A percentile compares a stretch with the other conserved stretches of the same genome.
Evolutionary conservation across 1,140 invertebrate species (phyloP).

Genomic region (Apis dorsata): DNA sequence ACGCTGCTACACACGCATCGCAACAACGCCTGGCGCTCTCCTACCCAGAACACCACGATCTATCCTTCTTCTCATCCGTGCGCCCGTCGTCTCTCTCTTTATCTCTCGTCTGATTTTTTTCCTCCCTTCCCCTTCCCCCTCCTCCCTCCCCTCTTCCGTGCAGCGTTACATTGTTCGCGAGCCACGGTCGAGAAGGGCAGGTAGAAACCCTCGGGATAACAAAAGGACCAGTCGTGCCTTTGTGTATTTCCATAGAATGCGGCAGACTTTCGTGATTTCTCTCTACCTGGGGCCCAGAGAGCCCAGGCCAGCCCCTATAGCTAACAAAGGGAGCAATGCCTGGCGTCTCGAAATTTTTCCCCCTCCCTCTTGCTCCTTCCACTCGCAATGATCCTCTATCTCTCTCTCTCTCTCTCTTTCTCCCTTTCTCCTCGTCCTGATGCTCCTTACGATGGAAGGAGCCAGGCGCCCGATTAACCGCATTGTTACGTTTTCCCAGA

Average conservation of each 20-base stretch:
- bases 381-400: not conserved
- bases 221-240: constrained; percentile 56
- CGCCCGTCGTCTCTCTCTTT: not conserved
- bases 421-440: not conserved
- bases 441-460: constrained; percentile 34
- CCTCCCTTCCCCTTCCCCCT: not conserved
- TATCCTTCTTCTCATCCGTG: not conserved
- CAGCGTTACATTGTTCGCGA: constrained; percentile 55
- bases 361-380: not conserved
- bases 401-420: not conserved
- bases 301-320: not conserved
- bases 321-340: constrained; percentile 51
- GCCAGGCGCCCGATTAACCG: constrained; percentile 60
- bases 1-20: not conserved
- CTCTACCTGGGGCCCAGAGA: constrained; percentile 38
- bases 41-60: not conserved
- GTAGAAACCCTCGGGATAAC: constrained; percentile 51
- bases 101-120: not conserved
- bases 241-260: constrained; percentile 62
- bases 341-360: constrained; percentile 50
- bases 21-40: not conserved
- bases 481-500: constrained; percentile 62
- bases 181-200: constrained; percentile 51
- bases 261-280: constrained; percentile 59
- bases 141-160: not conserved